phyloP scores from a whole-genome alignment of 2,888 invertebrate species.

The Rapana venosa region DNA sequence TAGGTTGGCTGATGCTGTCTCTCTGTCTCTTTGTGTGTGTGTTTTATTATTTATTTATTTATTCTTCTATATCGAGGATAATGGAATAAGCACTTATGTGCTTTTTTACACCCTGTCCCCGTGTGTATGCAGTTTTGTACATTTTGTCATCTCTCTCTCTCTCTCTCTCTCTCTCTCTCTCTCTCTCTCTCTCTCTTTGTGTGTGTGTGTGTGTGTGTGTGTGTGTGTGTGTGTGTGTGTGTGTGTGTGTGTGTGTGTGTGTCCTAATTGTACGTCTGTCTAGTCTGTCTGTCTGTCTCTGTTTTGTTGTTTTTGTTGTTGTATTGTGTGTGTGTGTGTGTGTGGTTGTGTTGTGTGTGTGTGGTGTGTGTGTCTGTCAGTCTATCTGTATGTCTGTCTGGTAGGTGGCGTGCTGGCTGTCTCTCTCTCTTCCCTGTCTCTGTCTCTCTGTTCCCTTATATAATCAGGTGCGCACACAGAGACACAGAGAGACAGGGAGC shows the following conservation, averaged over 20 bases:
- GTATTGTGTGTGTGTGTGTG: background rate
- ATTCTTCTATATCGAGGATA: too few relatives aligned
- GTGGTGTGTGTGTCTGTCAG: background rate
- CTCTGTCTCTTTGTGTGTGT: background rate
- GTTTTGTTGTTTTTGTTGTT: too few relatives aligned
- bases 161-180: slow-evolving; percentile 14
- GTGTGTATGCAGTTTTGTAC: background rate
- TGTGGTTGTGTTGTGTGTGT: background rate
- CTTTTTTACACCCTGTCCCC: background rate
- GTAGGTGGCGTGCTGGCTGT: background rate
- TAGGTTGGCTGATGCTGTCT: background rate
- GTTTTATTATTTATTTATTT: background rate
- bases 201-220: background rate
- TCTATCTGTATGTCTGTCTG: background rate
- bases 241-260: too few relatives aligned
- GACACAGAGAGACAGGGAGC: too few relatives aligned
- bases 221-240: too few relatives aligned
- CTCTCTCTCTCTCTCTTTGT: background rate
- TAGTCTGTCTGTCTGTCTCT: too few relatives aligned
- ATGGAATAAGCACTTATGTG: too few relatives aligned
- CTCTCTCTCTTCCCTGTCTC: background rate
- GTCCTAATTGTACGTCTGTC: too few relatives aligned
- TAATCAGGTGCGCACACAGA: too few relatives aligned
- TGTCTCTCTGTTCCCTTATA: background rate
- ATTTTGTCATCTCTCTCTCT: background rate